A percentile compares a stretch with the other conserved stretches of the same genome.
phyloP scores from a whole-genome alignment of 2,113 vertebrate species.

The Erpornis zantholeuca region DNA sequence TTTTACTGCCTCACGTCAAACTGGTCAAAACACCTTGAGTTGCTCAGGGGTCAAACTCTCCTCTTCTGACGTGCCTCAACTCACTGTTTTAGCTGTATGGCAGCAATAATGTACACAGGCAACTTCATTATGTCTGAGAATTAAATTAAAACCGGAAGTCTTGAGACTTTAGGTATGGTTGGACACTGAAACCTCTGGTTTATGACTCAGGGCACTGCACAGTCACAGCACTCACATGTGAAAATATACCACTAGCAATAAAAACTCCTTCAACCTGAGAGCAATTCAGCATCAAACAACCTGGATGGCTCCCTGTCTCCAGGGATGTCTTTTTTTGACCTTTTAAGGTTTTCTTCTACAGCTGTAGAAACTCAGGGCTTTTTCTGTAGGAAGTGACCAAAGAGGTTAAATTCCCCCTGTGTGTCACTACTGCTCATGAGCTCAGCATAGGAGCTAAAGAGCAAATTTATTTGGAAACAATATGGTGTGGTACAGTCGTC shows the following conservation, averaged over 20 bases:
- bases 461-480: slow-evolving; percentile 41
- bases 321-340: not conserved
- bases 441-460: not conserved
- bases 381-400: not conserved
- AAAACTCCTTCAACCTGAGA: not conserved
- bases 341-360: not conserved
- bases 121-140: slow-evolving; percentile 5
- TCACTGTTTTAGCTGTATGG: not conserved
- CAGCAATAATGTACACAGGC: not conserved
- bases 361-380: not conserved
- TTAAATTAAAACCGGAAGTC: not conserved
- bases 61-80: not conserved
- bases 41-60: not conserved
- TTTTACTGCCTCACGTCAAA: not conserved
- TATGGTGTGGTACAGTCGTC: slow-evolving; percentile 7
- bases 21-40: not conserved
- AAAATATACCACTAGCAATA: not conserved
- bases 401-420: not conserved
- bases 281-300: not conserved
- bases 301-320: not conserved
- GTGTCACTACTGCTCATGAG: not conserved
- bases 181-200: not conserved
- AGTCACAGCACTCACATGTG: not conserved
- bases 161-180: not conserved
- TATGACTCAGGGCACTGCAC: not conserved